Conservation (phyloP, 2,113 vertebrate genomes). For the Cathartes aura region DNA sequence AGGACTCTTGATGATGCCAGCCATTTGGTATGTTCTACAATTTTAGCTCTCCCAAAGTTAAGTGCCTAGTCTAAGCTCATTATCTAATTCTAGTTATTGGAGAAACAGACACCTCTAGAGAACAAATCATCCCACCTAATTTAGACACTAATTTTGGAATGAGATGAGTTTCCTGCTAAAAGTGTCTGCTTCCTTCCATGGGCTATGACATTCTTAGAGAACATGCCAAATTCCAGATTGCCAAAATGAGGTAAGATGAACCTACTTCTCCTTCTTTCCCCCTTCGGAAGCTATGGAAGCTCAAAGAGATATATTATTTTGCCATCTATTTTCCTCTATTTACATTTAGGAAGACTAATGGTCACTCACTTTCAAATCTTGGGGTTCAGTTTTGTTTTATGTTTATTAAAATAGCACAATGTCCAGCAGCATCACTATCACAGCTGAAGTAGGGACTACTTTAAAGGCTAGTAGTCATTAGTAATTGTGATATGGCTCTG, state of each 20-base stretch:
- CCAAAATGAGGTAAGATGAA: background rate
- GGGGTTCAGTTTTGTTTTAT: background rate
- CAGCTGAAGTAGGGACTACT: background rate
- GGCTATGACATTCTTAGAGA: background rate
- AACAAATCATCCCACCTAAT: background rate
- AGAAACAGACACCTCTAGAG: background rate
- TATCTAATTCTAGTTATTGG: background rate
- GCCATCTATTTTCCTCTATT: background rate
- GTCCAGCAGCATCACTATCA: background rate
- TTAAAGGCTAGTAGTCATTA: background rate
- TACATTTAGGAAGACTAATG: constrained; percentile 12
- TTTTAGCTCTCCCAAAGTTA: background rate
- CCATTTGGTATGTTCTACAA: background rate
- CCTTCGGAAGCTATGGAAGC: background rate
- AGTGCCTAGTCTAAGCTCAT: background rate
- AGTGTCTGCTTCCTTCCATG: background rate
- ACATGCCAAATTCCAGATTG: background rate
- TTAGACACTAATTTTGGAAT: background rate
- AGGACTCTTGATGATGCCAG: background rate
- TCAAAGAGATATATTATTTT: background rate
- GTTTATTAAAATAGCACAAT: background rate
- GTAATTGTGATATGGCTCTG: constrained; percentile 2
- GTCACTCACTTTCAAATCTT: background rate
- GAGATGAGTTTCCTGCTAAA: background rate
- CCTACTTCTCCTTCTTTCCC: background rate